Evolutionary conservation across 2,888 invertebrate species (phyloP).

Genomic region (Ctenicera cuprea): DNA sequence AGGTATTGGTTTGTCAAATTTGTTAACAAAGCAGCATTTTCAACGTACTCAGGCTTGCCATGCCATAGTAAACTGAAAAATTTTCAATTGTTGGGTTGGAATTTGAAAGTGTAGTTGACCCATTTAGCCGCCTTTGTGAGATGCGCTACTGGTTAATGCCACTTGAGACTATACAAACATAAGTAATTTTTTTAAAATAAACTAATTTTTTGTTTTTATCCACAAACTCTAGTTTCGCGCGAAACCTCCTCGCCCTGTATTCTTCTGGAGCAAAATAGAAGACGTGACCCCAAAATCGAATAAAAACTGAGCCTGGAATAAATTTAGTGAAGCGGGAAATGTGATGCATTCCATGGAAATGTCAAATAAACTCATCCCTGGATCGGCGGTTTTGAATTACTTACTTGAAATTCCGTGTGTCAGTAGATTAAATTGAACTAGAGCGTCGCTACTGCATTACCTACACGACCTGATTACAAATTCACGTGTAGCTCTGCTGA

Average conservation of each 20-base stretch:
- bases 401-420: constrained; percentile 44
- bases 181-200: neutral
- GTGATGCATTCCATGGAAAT: constrained; percentile 34
- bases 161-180: neutral
- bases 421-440: constrained; percentile 50
- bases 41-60: no score
- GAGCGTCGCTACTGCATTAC: constrained; percentile 47
- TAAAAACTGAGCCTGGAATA: constrained; percentile 25
- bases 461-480: constrained; percentile 52
- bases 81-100: neutral
- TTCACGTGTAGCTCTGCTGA: constrained; percentile 50
- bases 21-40: neutral
- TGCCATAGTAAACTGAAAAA: no score
- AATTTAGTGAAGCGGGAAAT: constrained; percentile 35
- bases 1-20: no score
- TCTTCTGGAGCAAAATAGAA: constrained; percentile 11
- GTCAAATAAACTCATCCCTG: constrained; percentile 35
- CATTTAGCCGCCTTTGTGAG: no score
- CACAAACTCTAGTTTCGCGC: neutral
- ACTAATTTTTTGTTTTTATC: neutral
- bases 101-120: no score
- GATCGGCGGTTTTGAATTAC: constrained; percentile 38
- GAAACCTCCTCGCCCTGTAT: neutral
- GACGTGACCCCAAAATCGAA: constrained; percentile 20
- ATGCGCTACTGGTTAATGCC: no score